Percentiles rank a stretch among this genome's conserved stretches.
phyloP scores from a whole-genome alignment of 1,140 invertebrate genomes.

The Zaprionus ghesquierei region DNA sequence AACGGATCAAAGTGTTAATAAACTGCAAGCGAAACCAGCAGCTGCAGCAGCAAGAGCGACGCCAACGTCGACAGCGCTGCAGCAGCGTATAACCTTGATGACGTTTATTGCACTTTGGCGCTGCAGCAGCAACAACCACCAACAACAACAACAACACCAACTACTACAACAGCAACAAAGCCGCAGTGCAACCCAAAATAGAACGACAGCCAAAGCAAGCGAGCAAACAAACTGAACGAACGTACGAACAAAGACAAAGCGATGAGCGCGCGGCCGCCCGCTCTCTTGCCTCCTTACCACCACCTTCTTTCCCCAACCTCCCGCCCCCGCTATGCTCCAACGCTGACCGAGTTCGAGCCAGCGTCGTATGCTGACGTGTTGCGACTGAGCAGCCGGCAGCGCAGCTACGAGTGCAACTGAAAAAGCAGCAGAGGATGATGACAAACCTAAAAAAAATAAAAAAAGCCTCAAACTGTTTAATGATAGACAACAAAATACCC shows the following conservation, averaged over 20 bases:
- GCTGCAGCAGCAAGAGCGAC: conserved; percentile 21
- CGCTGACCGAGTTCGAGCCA: conserved; percentile 52
- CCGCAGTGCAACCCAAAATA: conserved; percentile 51
- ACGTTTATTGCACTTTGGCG: conserved; percentile 74
- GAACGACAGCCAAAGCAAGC: conserved; percentile 49
- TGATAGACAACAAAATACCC: background rate
- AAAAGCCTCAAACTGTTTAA: background rate
- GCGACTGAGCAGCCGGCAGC: conserved; percentile 22
- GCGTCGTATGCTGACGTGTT: conserved; percentile 49
- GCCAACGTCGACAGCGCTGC: conserved; percentile 29
- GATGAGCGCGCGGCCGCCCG: conserved; percentile 26
- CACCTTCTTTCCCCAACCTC: background rate
- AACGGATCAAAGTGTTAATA: conserved; percentile 50
- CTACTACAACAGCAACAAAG: conserved; percentile 12
- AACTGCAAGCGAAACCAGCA: conserved; percentile 41
- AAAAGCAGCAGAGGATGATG: conserved; percentile 33
- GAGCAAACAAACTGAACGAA: conserved; percentile 48
- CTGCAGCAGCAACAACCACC: conserved; percentile 23
- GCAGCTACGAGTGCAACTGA: conserved; percentile 21
- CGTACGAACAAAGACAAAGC: conserved; percentile 37
- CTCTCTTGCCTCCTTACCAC: background rate
- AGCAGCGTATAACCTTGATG: conserved; percentile 66
- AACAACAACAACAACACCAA: conserved; percentile 18
- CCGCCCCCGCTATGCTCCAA: conserved; percentile 25
- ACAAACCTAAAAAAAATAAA: conserved; percentile 40